Evolutionary conservation across 35 echinoderm and acorn worm species (phyloP), one percentile per base, ranked within the genome.

Genomic region (Amphiura filiformis): DNA sequence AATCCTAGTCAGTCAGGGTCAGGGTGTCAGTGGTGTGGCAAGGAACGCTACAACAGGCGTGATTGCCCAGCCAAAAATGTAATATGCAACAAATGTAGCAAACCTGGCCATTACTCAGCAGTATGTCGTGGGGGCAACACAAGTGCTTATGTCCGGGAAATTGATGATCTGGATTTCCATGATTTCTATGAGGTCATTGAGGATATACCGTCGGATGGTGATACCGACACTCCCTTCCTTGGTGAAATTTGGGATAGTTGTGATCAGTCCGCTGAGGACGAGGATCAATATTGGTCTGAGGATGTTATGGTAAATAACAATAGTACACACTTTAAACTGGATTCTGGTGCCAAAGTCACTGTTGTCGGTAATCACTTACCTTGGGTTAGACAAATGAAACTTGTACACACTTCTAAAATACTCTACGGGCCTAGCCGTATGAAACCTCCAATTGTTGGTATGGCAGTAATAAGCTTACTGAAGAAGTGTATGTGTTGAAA

Each of bases 401-500:
- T 70, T 4, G 11, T 13, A 47, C 4, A 47, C 41, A 47, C 41
- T 9, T 9, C 4, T 1, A n/a, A 70, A 1, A 3, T 23, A 11
- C 61, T 70, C 17, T 70, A 70, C 26, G 61, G 61, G 1, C 61
- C 61, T 15, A 23, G 61, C 26, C 61, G 28, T 70, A 70, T 70
- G 17, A 70, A 70, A n/a, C 61, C 26, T 70, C 61, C 61, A 15
- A 30, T 70, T 13, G 61, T 70, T 70, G 61, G 61, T 15, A 70
- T 70, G 61, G 11, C 26, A 23, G 26, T n/a, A 30, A 4, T 15
- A 11, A 70, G 61, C 9, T 70, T n/a, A 70, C n/a, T n/a, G n/a
- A n/a, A n/a, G n/a, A n/a, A n/a, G n/a, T 90, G 17, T 90, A 65
- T 81, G 78, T 91, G 18, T 81, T 91, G 20, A 52, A n/a, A 37